A percentile compares a stretch with the other conserved stretches of the same genome.
phyloP scores from a whole-genome alignment of 2,888 invertebrate genomes.

The Cyclophora punctaria region DNA sequence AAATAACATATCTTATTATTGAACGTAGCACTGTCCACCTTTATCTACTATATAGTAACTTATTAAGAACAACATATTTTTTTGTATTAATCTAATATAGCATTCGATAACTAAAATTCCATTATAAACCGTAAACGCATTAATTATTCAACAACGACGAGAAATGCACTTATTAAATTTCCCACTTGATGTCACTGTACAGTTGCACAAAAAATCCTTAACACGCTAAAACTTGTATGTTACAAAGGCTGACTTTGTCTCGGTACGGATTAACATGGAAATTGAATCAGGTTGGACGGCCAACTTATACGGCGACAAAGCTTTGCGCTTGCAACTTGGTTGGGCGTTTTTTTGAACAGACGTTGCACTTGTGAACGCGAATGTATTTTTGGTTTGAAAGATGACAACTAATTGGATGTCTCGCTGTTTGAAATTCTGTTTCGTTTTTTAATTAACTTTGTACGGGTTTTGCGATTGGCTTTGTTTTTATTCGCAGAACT shows the following conservation, averaged over 20 bases:
- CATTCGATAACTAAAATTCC: too few species aligned
- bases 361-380: constrained; percentile 3
- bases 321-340: constrained; percentile 3
- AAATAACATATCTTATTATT: too few species aligned
- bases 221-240: constrained; percentile 29
- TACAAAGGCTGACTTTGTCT: constrained; percentile 43
- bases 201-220: constrained; percentile 26
- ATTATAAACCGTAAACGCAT: too few species aligned
- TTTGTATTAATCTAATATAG: too few species aligned
- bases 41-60: too few species aligned
- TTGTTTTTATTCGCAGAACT: too few species aligned
- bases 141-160: too few species aligned
- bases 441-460: too few species aligned
- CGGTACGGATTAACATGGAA: constrained; percentile 58
- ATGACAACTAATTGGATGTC: constrained; percentile 5
- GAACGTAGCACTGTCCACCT: too few species aligned
- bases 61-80: too few species aligned
- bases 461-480: too few species aligned
- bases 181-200: constrained; percentile 16
- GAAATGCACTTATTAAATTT: constrained; percentile 16
- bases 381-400: constrained; percentile 3
- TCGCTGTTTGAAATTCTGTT: background rate
- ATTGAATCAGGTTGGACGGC: constrained; percentile 54
- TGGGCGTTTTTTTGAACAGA: background rate
- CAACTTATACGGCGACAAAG: constrained; percentile 28